phyloP scores from a whole-genome alignment of 2,797 vertebrate species.

The Anableps anableps region DNA sequence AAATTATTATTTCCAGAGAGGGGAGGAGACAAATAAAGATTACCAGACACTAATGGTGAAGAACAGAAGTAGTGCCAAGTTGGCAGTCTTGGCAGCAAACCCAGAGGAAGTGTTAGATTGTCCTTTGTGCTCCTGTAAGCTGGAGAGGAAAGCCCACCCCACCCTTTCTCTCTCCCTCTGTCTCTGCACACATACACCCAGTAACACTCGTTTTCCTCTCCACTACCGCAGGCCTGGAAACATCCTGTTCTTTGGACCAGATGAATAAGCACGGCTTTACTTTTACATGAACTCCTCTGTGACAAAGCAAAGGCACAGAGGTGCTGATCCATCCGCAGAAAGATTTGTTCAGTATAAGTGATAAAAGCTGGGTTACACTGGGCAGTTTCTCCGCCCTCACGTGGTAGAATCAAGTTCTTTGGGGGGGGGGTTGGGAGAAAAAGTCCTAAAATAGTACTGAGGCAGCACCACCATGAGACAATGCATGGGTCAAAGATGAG shows the following conservation, averaged over 20 bases:
- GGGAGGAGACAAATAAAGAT: conserved; percentile 29
- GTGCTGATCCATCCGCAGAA: conserved; percentile 13
- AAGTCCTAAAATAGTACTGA: conserved; percentile 78
- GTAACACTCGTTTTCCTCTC: conserved; percentile 74
- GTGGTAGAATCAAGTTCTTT: neutral
- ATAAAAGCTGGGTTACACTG: conserved; percentile 20
- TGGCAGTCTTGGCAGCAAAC: conserved; percentile 83
- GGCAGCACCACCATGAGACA: conserved; percentile 74
- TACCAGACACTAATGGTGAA: conserved; percentile 62
- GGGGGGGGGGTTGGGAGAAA: conserved; percentile 39
- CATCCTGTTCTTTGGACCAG: conserved; percentile 81
- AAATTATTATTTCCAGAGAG: neutral
- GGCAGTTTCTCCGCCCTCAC: conserved; percentile 13
- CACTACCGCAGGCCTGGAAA: conserved; percentile 72
- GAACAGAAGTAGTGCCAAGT: conserved; percentile 78
- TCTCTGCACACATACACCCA: conserved; percentile 48
- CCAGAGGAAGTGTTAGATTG: conserved; percentile 85
- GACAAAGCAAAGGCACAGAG: conserved; percentile 30
- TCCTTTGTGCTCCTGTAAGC: conserved; percentile 84
- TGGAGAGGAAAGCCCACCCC: conserved; percentile 77
- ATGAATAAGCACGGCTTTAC: conserved; percentile 69
- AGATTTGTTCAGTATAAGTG: conserved; percentile 30
- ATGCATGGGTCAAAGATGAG: conserved; percentile 82
- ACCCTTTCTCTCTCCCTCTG: conserved; percentile 19
- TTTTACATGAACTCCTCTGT: conserved; percentile 45